phyloP scores from a whole-genome alignment of 2,113 vertebrate genomes.

The Danionella cerebrum region DNA sequence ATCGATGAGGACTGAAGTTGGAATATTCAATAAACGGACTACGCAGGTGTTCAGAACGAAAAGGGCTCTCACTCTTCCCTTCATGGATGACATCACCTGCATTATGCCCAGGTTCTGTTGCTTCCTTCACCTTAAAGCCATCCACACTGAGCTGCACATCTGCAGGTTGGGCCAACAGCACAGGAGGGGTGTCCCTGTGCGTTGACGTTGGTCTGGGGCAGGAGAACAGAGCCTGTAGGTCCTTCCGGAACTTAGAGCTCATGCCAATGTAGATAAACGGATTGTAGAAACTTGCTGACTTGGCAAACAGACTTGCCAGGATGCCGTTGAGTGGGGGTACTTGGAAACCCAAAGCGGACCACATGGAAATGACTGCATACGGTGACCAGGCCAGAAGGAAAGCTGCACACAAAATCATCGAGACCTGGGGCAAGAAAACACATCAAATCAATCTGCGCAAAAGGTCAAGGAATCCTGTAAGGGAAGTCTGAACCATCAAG shows the following conservation, averaged over 20 bases:
- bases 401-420: conserved; percentile 54
- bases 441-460: not conserved
- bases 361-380: conserved; percentile 38
- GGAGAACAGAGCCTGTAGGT: conserved; percentile 38
- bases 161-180: not conserved
- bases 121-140: not conserved
- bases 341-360: conserved; percentile 45
- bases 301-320: conserved; percentile 47
- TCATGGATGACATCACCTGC: not conserved
- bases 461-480: too few species aligned
- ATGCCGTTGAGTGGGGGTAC: conserved; percentile 49
- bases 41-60: not conserved
- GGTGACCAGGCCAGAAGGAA: conserved; percentile 47
- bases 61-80: not conserved
- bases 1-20: not conserved
- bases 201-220: conserved; percentile 27
- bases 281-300: conserved; percentile 55
- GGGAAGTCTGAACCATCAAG: too few species aligned
- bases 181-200: not conserved
- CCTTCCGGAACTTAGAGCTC: conserved; percentile 49
- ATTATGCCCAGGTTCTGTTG: not conserved
- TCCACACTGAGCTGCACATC: conserved; percentile 20
- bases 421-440: conserved; percentile 39
- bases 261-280: conserved; percentile 54
- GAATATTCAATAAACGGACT: not conserved